Percentiles rank a stretch among this genome's conserved stretches.
These are phyloP conservation scores for Stenichneumon culpator DNA, from an alignment of 2,888 invertebrate genomes.

Conservation along the genomic window DNA sequence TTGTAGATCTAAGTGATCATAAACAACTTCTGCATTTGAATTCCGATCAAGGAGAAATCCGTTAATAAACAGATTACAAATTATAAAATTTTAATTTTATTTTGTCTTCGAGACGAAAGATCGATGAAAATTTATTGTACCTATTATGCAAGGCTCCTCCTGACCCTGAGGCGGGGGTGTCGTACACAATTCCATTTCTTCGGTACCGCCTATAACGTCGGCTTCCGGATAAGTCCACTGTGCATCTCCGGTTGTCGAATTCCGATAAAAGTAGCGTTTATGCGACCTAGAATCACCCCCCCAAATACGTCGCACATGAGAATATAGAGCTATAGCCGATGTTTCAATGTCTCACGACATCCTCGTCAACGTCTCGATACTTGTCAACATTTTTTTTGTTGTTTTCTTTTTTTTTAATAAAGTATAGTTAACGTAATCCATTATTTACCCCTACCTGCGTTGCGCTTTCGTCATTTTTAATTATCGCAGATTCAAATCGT, in stretches of 20 bases:
- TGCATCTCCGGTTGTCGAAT: slow-evolving; percentile 87
- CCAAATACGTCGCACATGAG: slow-evolving; percentile 72
- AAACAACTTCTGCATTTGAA: background rate
- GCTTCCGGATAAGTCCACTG: slow-evolving; percentile 89
- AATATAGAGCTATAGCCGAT: slow-evolving; percentile 65
- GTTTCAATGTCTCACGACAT: slow-evolving; percentile 64
- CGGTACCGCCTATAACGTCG: slow-evolving; percentile 85
- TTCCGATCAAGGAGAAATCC: no score
- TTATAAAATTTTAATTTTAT: no score
- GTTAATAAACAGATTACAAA: background rate
- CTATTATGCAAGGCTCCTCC: slow-evolving; percentile 78
- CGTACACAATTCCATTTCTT: slow-evolving; percentile 88
- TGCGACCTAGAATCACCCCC: slow-evolving; percentile 86
- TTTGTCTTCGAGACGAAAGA: no score
- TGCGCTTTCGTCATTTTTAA: slow-evolving; percentile 69
- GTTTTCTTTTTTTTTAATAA: slow-evolving; percentile 67
- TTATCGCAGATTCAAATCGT: slow-evolving; percentile 52
- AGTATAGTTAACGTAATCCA: slow-evolving; percentile 70
- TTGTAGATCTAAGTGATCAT: background rate
- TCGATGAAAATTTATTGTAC: slow-evolving; percentile 65
- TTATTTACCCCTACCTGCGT: slow-evolving; percentile 79
- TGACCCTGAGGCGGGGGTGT: slow-evolving; percentile 86
- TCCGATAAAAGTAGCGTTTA: slow-evolving; percentile 90
- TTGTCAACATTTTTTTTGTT: slow-evolving; percentile 60
- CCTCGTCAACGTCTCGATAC: slow-evolving; percentile 53